Conservation (phyloP, 2,888 invertebrate species). For the Lamellibrachia satsuma region DNA sequence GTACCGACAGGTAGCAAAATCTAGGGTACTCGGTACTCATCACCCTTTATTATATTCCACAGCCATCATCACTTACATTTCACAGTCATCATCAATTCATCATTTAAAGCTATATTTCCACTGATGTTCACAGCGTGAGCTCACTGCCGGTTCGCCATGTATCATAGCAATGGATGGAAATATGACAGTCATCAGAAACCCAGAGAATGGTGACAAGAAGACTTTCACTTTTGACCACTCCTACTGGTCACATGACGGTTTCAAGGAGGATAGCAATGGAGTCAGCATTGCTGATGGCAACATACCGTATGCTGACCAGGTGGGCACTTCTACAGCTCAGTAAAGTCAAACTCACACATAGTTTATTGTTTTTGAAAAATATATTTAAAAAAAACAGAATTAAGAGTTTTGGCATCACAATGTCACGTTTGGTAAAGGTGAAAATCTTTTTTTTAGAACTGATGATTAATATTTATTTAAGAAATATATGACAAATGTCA, state of each 20-base stretch:
- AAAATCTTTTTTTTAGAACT: neutral
- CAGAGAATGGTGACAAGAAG: conserved; percentile 24
- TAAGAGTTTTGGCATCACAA: neutral
- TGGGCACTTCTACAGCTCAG: conserved; percentile 14
- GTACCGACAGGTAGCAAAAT: too few relatives aligned
- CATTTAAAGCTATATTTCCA: neutral
- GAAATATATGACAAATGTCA: neutral
- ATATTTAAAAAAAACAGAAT: neutral
- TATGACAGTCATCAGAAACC: conserved; percentile 29
- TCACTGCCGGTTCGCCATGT: conserved; percentile 50
- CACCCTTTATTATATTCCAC: too few relatives aligned
- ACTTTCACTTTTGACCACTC: conserved; percentile 38
- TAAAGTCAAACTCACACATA: too few relatives aligned
- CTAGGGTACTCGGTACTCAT: too few relatives aligned
- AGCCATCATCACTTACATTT: too few relatives aligned
- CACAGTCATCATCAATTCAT: too few relatives aligned
- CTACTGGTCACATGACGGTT: conserved; percentile 42
- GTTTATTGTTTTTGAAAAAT: neutral
- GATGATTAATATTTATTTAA: neutral
- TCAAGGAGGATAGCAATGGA: conserved; percentile 32
- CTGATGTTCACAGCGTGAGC: conserved; percentile 48
- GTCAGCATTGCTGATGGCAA: conserved; percentile 19
- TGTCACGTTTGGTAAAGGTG: neutral
- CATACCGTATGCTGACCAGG: conserved; percentile 35
- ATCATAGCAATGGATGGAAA: conserved; percentile 29